Percentiles rank a stretch among this genome's conserved stretches.
Evolutionary conservation across 2,888 invertebrate species (phyloP).

Genomic region (Mongoloraphidia duomilia): DNA sequence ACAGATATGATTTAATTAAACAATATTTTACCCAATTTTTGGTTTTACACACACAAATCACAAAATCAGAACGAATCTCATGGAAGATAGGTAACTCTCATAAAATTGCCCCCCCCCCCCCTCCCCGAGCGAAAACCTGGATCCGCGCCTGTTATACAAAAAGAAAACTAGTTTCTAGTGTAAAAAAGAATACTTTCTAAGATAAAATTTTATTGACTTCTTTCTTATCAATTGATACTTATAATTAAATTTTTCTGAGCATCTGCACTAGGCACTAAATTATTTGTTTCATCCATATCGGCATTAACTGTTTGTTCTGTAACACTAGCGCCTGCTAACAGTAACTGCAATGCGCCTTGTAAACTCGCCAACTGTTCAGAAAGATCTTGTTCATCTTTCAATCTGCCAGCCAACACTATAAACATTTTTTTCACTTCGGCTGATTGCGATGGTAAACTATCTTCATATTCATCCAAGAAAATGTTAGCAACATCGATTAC

Average conservation of each 20-base stretch:
- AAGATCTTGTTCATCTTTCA: constrained; percentile 54
- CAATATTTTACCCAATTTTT: no score
- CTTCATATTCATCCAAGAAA: constrained; percentile 62
- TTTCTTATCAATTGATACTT: constrained; percentile 28
- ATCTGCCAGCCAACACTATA: constrained; percentile 39
- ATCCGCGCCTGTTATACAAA: no score
- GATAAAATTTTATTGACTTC: background rate
- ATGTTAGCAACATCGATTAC: constrained; percentile 60
- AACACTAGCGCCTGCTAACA: constrained; percentile 44
- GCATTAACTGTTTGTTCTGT: constrained; percentile 27
- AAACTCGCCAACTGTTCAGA: constrained; percentile 46
- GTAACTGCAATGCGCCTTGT: constrained; percentile 53
- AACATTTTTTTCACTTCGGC: constrained; percentile 47
- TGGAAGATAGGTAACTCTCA: no score
- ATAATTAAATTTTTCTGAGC: constrained; percentile 42
- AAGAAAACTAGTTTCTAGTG: no score
- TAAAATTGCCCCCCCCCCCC: no score
- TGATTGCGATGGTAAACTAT: constrained; percentile 44
- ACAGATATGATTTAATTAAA: no score
- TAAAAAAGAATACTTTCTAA: no score
- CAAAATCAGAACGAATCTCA: no score
- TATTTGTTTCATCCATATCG: constrained; percentile 22
- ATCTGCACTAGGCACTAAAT: constrained; percentile 26
- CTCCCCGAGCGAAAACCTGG: no score
- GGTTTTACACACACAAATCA: no score